Base-by-base conservation (phyloP, 2,888 invertebrate genomes). In the Lasioglossum oenotherae region DNA sequence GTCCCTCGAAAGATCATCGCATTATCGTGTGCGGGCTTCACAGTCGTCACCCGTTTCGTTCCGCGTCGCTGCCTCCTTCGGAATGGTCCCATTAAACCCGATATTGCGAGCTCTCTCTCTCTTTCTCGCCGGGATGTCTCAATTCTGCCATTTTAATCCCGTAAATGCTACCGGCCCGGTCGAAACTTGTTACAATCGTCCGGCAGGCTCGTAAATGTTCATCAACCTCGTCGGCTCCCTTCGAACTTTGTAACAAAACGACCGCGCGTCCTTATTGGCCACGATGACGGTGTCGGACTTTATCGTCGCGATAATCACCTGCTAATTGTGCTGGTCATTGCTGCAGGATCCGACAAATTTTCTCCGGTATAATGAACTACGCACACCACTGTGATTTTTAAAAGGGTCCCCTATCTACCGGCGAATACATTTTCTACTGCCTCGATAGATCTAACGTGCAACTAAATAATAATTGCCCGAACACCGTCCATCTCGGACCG, bases 21-120 rank as follows among this genome's bases (percentile, higher is more conserved):
- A 85, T 87, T 85, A 85, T 80, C 85, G 69, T 49, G 35, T 31
- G 64, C 72, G 57, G 75, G 87, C 67, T 83, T 81, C 87, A 78
- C 83, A 86, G 80, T 83, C 80, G 86, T 86, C 85, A 74, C 77
- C 81, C 78, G 53, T 87, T 87, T 83, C 86, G 86, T 87, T 87
- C 78, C 86, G 38, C 86, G 75, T 78, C 83, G 76, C 49, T 73
- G 86, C 67, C 57, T 83, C 69, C 71, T 82, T 74, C 74, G 78
- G 64, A 74, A 82, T 44, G 80, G 76, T 75, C 57, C 82, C 78
- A 86, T 86, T 82, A 87, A 82, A 87, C 80, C 80, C 78, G 78
- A 80, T 75, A 86, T 75, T 80, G 82, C 77, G 1, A 16, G 31
- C 60, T 53, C 67, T 74, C 74, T 35, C 35, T 67, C 44, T 46